These are phyloP conservation scores for Cephus pulcher DNA, from an alignment of 2,888 invertebrate genomes.

Conservation along the genomic window DNA sequence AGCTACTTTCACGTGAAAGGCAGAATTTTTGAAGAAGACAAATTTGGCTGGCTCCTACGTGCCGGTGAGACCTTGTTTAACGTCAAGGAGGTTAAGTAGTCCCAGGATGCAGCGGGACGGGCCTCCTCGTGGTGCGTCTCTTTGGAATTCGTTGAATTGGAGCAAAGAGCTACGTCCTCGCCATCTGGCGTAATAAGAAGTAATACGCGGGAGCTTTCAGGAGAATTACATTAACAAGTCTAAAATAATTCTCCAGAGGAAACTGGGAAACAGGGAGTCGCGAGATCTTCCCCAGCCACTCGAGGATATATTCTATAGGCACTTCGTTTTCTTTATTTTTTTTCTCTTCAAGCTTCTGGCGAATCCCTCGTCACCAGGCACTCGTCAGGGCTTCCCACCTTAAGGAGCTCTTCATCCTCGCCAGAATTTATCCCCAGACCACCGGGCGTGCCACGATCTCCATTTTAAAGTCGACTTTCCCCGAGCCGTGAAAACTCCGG, in stretches of 20 bases:
- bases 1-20: neutral
- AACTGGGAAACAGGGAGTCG: neutral
- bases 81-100: neutral
- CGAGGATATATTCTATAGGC: neutral
- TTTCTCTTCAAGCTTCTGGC: neutral
- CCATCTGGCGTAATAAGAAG: neutral
- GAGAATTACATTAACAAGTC: constrained; percentile 49
- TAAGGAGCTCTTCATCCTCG: neutral
- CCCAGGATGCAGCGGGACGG: neutral
- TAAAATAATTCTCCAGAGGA: constrained; percentile 37
- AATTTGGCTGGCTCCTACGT: too few relatives aligned
- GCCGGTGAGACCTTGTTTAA: neutral
- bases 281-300: neutral
- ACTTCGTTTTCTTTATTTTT: constrained; percentile 1
- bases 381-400: neutral
- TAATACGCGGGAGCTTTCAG: constrained; percentile 31
- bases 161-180: neutral
- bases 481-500: neutral
- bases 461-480: neutral
- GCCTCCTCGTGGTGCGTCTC: neutral
- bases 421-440: neutral
- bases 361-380: neutral
- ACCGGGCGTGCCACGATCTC: neutral
- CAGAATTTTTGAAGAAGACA: neutral
- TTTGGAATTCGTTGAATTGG: neutral